These are phyloP conservation scores for Mystacides longicornis DNA, from an alignment of 2,888 invertebrate genomes.

Conservation along the genomic window DNA sequence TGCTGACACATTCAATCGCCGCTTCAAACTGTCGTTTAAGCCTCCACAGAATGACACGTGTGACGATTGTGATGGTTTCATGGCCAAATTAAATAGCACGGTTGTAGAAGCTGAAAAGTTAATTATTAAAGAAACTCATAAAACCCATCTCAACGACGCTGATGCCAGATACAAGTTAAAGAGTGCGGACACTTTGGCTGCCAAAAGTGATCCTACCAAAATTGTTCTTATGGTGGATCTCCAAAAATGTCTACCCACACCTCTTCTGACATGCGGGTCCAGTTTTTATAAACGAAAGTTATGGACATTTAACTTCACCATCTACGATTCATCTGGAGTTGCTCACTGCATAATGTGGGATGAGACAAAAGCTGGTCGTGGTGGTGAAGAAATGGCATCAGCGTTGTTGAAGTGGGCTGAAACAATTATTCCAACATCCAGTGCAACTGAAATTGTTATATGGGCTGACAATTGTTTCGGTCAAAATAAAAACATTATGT, in stretches of 20 bases:
- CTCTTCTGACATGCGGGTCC: neutral
- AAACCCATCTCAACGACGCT: neutral
- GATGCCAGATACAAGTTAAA: neutral
- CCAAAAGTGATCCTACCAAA: neutral
- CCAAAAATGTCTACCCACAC: neutral
- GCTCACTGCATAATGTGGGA: neutral
- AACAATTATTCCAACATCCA: too few relatives aligned
- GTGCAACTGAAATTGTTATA: slow-evolving; percentile 25
- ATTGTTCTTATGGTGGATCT: neutral
- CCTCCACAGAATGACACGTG: neutral
- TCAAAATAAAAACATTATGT: slow-evolving; percentile 29
- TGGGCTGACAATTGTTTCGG: slow-evolving; percentile 26
- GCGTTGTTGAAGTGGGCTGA: neutral
- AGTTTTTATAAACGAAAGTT: neutral
- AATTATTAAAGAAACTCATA: neutral
- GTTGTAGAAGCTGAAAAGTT: neutral
- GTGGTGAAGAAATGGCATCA: neutral
- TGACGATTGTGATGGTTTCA: neutral
- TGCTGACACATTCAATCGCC: neutral
- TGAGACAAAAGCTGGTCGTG: neutral
- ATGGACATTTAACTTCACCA: neutral
- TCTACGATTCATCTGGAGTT: neutral
- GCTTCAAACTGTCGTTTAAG: neutral
- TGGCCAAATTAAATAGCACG: neutral
- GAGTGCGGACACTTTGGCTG: neutral